These are phyloP conservation scores for Drosophila trapezifrons DNA, from an alignment of 1,140 invertebrate species.

Conservation along the genomic window DNA sequence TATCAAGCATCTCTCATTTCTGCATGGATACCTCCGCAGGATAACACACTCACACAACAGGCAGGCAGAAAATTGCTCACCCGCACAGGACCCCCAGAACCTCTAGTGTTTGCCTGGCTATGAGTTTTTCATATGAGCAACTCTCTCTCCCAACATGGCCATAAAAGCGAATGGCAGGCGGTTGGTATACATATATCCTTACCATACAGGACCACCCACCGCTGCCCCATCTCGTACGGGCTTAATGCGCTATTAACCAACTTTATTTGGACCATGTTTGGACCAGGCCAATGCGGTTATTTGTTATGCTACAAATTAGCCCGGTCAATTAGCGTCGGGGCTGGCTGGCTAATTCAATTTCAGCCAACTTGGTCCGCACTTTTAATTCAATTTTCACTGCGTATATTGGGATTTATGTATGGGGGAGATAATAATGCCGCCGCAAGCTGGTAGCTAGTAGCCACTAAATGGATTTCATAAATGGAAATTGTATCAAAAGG, in stretches of 20 bases:
- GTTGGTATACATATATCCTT: not conserved
- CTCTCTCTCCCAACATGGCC: slow-evolving; percentile 19
- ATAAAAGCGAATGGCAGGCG: slow-evolving; percentile 47
- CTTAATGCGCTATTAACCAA: slow-evolving; percentile 65
- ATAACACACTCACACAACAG: not conserved
- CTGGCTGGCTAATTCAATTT: slow-evolving; percentile 63
- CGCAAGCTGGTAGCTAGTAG: slow-evolving; percentile 48
- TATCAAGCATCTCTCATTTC: slow-evolving; percentile 32
- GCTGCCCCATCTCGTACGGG: not conserved
- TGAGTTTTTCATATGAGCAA: slow-evolving; percentile 33
- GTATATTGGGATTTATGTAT: slow-evolving; percentile 30
- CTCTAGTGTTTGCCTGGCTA: slow-evolving; percentile 31
- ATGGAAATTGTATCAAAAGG: slow-evolving; percentile 32
- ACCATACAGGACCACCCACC: not conserved
- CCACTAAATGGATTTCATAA: slow-evolving; percentile 52
- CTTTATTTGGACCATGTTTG: slow-evolving; percentile 46
- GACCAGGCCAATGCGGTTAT: slow-evolving; percentile 49
- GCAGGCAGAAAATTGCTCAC: slow-evolving; percentile 17
- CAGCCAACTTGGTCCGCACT: slow-evolving; percentile 25
- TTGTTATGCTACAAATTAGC: slow-evolving; percentile 72
- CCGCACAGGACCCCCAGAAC: slow-evolving; percentile 27
- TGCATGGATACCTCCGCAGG: slow-evolving; percentile 31
- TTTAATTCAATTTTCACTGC: slow-evolving; percentile 64
- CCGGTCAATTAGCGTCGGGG: slow-evolving; percentile 62
- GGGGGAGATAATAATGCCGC: slow-evolving; percentile 20